Evolutionary conservation across 2,888 invertebrate species (phyloP).

Genomic region (Lochmaea crataegi): DNA sequence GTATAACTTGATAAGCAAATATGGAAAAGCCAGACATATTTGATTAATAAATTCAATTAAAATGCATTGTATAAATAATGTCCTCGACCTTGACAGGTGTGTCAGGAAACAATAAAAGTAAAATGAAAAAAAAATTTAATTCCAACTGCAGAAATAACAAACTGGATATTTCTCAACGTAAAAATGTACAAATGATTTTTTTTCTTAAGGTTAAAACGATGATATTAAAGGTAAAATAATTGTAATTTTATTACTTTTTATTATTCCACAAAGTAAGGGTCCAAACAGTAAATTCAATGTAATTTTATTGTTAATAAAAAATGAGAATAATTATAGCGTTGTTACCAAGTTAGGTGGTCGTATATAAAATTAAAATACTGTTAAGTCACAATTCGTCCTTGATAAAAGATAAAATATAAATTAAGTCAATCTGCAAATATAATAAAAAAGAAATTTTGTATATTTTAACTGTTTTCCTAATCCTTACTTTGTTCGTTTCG

Average conservation of each 20-base stretch:
- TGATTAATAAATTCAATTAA: not conserved
- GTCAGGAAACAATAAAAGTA: constrained; percentile 13
- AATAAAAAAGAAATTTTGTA: not conserved
- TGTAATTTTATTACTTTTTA: too few relatives aligned
- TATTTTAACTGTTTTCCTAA: not conserved
- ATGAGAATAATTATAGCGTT: too few relatives aligned
- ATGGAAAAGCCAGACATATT: not conserved
- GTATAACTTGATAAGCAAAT: not conserved
- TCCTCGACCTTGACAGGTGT: constrained; percentile 18
- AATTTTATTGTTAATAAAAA: too few relatives aligned
- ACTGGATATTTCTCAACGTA: not conserved
- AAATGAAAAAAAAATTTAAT: constrained; percentile 1
- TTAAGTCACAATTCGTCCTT: not conserved
- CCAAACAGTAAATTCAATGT: too few relatives aligned
- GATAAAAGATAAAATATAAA: not conserved
- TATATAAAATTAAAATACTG: not conserved
- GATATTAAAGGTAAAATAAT: too few relatives aligned
- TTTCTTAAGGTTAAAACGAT: not conserved
- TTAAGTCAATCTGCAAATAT: not conserved
- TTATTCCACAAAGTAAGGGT: too few relatives aligned
- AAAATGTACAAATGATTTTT: too few relatives aligned
- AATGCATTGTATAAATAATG: not conserved
- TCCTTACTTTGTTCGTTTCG: not conserved
- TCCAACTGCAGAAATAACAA: constrained; percentile 2
- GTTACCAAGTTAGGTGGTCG: too few relatives aligned